phyloP scores from a whole-genome alignment of 2,113 vertebrate genomes.

The Choloepus hoffmanni region DNA sequence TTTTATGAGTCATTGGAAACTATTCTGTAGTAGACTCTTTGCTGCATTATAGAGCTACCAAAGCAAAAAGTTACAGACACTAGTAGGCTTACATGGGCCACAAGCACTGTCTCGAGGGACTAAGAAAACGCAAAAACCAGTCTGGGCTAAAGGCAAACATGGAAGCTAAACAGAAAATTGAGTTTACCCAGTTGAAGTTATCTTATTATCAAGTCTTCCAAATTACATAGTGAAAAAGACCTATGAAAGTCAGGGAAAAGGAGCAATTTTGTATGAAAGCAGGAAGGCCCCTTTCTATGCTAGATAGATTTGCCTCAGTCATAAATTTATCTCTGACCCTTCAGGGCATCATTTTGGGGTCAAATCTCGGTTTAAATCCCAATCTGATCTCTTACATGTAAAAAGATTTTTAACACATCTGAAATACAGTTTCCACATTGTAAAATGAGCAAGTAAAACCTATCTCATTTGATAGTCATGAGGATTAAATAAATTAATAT shows the following conservation, averaged over 20 bases:
- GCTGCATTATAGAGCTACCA: constrained; percentile 8
- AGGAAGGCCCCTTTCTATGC: not conserved
- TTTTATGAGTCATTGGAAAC: constrained; percentile 29
- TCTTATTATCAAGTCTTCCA: not conserved
- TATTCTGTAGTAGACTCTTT: not conserved
- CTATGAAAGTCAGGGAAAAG: not conserved
- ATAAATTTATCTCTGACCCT: not conserved
- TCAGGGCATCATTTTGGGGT: not conserved
- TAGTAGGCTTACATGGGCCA: not conserved
- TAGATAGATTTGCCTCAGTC: not conserved
- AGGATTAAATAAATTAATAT: not conserved
- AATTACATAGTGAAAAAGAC: not conserved
- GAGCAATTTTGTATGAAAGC: not conserved
- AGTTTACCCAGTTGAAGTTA: not conserved
- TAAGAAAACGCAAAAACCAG: not conserved
- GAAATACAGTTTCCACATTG: not conserved
- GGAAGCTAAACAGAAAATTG: not conserved
- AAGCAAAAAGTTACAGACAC: not conserved
- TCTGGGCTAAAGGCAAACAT: not conserved
- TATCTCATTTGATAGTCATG: not conserved
- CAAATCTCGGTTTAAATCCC: not conserved
- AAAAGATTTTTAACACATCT: not conserved
- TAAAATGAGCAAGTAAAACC: not conserved
- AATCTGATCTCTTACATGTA: not conserved
- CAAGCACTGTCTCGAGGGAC: not conserved